Evolutionary conservation across 2,113 vertebrate genomes (phyloP).

Genomic region (Scomber scombrus): DNA sequence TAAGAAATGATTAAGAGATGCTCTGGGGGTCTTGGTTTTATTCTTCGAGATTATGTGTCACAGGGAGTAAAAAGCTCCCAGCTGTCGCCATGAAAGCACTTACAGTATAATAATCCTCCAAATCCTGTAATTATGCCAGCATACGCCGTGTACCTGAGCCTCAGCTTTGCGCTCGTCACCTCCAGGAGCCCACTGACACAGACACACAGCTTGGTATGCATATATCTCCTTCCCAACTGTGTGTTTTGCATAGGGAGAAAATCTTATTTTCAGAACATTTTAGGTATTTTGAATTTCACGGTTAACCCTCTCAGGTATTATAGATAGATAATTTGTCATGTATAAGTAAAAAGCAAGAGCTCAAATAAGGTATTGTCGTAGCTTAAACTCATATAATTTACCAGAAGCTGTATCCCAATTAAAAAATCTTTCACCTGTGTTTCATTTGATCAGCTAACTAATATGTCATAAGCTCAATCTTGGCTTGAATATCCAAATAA

Average conservation of each 20-base stretch:
- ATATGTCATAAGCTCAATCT: conserved; percentile 9
- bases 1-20: conserved; percentile 85
- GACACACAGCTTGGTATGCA: conserved; percentile 75
- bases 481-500: neutral
- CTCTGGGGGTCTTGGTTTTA: conserved; percentile 84
- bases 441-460: conserved; percentile 24
- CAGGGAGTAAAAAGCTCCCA: conserved; percentile 83
- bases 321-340: conserved; percentile 76
- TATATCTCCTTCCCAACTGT: conserved; percentile 72
- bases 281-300: conserved; percentile 78
- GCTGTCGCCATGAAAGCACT: conserved; percentile 86
- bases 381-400: conserved; percentile 56
- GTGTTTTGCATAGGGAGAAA: conserved; percentile 77
- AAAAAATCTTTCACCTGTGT: conserved; percentile 41
- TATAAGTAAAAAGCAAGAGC: conserved; percentile 57
- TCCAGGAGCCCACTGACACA: conserved; percentile 83
- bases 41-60: conserved; percentile 86
- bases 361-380: conserved; percentile 62
- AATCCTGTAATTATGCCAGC: conserved; percentile 88
- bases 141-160: conserved; percentile 86
- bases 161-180: conserved; percentile 83
- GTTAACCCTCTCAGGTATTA: conserved; percentile 71
- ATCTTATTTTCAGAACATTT: conserved; percentile 82
- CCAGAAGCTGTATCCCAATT: conserved; percentile 21
- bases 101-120: conserved; percentile 86